Conservation (phyloP, 2,888 invertebrate species). For the Chorisops tibialis region DNA sequence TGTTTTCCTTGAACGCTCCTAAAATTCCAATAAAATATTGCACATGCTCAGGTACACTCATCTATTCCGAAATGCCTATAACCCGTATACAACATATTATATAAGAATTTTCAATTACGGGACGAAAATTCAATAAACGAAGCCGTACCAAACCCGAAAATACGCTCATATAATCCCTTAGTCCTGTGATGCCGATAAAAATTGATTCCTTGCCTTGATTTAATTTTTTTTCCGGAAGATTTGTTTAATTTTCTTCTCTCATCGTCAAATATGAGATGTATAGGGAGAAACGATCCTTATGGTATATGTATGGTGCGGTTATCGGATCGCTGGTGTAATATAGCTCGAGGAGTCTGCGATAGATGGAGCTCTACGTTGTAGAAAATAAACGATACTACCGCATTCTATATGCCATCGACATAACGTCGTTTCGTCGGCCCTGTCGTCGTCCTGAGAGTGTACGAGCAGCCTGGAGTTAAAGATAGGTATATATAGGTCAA, state of each 20-base stretch:
- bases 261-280: neutral
- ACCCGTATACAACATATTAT: neutral
- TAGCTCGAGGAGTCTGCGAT: too few species aligned
- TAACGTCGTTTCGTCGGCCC: too few species aligned
- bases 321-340: too few species aligned
- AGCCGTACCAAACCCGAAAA: neutral
- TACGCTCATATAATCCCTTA: neutral
- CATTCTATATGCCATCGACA: too few species aligned
- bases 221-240: slow-evolving; percentile 2
- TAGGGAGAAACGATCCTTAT: too few species aligned
- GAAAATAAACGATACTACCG: too few species aligned
- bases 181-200: neutral
- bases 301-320: neutral
- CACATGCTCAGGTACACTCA: neutral
- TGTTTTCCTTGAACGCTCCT: too few species aligned
- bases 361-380: too few species aligned
- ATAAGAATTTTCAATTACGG: slow-evolving; percentile 1
- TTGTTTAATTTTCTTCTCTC: slow-evolving; percentile 5
- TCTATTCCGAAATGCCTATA: neutral
- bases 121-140: slow-evolving; percentile 3
- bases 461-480: neutral
- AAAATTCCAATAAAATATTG: slow-evolving; percentile 2
- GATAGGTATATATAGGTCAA: neutral
- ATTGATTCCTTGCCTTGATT: slow-evolving; percentile 10
- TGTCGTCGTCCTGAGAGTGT: neutral